Base-by-base conservation (phyloP, 2,797 vertebrate genomes). In the Microchirus variegatus region DNA sequence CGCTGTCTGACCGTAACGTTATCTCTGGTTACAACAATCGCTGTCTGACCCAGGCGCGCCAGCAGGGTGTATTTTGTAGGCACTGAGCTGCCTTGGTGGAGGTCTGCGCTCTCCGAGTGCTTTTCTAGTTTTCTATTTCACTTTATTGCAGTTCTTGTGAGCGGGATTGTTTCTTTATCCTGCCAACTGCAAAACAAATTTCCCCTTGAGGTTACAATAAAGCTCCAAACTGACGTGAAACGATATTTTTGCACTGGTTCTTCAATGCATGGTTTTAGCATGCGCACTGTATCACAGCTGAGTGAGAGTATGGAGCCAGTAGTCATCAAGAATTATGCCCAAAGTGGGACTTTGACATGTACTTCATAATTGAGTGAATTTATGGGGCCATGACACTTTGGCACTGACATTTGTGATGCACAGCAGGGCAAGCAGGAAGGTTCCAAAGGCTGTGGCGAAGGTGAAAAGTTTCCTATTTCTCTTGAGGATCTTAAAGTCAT, bases 351-450 rank as follows among this genome's bases (percentile, higher is more conserved):
- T 10, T 37, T 50, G 31, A 31, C 26, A 31, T 3, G 26, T 31
- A 31, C 7, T 31, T 31, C 31, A 31, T 31, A 31, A 31, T 31
- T 8, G 31, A 31, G 16, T 53, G 53, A 51, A 14, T 38, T 1
- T 10, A 9, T 40, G 10, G 26, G n/a, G 7, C 10, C 22, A 48
- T 58, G 18, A 48, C 47, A 31, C 10, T 2, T 2, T 48, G 13
- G 49, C 70, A 91, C 96, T 95, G 81, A 99, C 98, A 79, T 98
- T 99, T 46, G 98, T 99, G 57, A 99, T 89, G 76, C 97, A 99
- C 53, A 95, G 76, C 60, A 99, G 87, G 11, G 97, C 96, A 51
- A 97, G 52, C 16, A 99, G 90, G 86, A 99, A 99, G 11, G 98
- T 99, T 64, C 94, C 89, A 36, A 95, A 91, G 3, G 90, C 93